Evolutionary conservation across 2,113 vertebrate genomes (phyloP).

Genomic region (Athene noctua): DNA sequence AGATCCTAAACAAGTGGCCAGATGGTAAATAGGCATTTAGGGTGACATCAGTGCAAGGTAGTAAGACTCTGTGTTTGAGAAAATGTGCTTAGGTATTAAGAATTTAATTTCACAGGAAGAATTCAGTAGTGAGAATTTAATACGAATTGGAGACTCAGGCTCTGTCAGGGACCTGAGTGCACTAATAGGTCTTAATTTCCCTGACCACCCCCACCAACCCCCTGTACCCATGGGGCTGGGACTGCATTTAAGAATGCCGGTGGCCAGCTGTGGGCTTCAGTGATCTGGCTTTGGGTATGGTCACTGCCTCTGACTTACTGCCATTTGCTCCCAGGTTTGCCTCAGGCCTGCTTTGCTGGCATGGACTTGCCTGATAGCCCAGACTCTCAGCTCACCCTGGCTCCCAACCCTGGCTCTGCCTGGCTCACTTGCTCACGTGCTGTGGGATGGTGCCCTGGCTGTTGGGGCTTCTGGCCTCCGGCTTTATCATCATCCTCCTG

Average conservation of each 20-base stretch:
- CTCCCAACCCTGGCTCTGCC: not conserved
- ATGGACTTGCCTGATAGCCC: not conserved
- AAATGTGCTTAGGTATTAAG: not conserved
- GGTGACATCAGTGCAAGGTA: not conserved
- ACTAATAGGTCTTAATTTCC: not conserved
- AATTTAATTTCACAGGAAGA: not conserved
- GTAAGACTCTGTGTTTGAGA: not conserved
- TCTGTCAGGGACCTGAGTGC: not conserved
- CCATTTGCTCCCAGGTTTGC: not conserved
- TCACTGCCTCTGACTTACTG: not conserved
- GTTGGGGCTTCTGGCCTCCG: not conserved
- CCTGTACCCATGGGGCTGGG: too few relatives aligned
- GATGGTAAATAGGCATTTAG: not conserved
- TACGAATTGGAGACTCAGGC: not conserved
- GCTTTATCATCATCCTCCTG: not conserved
- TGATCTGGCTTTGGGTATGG: not conserved
- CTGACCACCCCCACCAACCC: not conserved
- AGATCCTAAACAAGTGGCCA: not conserved
- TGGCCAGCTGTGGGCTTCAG: rapidly evolving
- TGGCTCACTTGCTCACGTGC: not conserved
- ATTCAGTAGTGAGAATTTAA: not conserved
- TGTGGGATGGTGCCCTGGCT: not conserved
- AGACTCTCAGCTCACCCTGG: not conserved
- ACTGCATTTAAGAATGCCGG: not conserved
- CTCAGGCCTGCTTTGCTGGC: not conserved